A percentile compares a stretch with the other conserved stretches of the same genome.
Evolutionary conservation across 2,113 vertebrate genomes (phyloP).

Genomic region (Sphyrna mokarran): DNA sequence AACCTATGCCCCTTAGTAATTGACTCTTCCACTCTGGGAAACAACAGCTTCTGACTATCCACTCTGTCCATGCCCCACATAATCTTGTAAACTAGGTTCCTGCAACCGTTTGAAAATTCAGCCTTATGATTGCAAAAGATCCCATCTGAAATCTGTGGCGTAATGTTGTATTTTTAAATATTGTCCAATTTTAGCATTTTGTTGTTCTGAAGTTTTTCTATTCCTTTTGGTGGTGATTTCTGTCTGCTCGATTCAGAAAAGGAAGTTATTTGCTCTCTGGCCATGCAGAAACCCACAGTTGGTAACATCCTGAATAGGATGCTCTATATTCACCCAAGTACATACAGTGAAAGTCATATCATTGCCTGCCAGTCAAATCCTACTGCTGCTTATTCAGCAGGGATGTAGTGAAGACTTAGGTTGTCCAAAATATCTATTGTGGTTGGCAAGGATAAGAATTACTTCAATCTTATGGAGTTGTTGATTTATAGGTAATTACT

Average conservation of each 20-base stretch:
- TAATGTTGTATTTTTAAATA: not conserved
- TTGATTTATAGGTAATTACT: conserved; percentile 18
- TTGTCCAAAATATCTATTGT: conserved; percentile 26
- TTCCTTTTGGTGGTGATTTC: not conserved
- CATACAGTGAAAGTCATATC: not conserved
- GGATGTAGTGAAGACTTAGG: not conserved
- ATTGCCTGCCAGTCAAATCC: not conserved
- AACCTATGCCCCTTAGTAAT: too few relatives aligned
- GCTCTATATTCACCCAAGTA: not conserved
- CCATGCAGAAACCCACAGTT: not conserved
- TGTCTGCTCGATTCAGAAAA: not conserved
- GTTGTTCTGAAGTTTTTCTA: not conserved
- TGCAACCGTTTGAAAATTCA: not conserved
- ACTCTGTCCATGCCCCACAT: too few relatives aligned
- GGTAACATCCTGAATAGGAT: not conserved
- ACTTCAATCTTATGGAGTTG: conserved; percentile 19
- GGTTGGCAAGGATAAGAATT: not conserved
- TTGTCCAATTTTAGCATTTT: not conserved
- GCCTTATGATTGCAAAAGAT: not conserved
- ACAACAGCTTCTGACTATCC: too few relatives aligned
- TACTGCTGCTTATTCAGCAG: not conserved
- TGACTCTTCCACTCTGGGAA: too few relatives aligned
- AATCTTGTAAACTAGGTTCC: too few relatives aligned
- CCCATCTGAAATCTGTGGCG: not conserved
- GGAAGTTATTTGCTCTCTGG: not conserved